Evolutionary conservation across 2,888 invertebrate species (phyloP), one percentile per base, ranked within the genome.

Genomic region (Drosophila eohydei): DNA sequence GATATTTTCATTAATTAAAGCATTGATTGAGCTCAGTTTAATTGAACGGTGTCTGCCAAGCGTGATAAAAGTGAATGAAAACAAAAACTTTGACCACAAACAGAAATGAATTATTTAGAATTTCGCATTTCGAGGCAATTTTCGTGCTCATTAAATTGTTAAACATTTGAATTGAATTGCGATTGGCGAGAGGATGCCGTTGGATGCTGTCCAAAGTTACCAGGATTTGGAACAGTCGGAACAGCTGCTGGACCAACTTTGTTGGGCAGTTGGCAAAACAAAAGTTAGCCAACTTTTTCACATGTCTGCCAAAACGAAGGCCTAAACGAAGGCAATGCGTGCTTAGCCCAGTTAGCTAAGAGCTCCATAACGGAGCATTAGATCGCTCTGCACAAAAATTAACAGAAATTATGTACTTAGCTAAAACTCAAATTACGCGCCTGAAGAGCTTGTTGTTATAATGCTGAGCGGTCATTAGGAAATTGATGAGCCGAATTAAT

Each of bases 401-500:
- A 88, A 83, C 83, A 58, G 52, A 75, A 83, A 80, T 83, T 77
- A 66, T 65, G 66, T 48, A 67, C 67, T 56, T 40, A 72, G 57
- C 16, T 8, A 9, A 14, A 55, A 36, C 56, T 63, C 58, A 55
- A 65, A 65, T 74, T 66, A 65, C 60, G 62, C 61, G 57, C 68
- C 59, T 79, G 65, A 84, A 82, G 69, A 80, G 88, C 77, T 83
- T 77, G 34, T 11, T 26, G 75, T 82, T 40, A 67, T 71, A 44
- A 58, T 50, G 41, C 63, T 66, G 71, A 66, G 64, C 61, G 55
- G 80, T 71, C 56, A 78, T 76, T 72, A 57, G 66, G 36, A 74
- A 71, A 86, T 80, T 83, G 78, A 84, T 86, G 86, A 65, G 74
- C 71, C 76, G 48, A 51, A 88, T 84, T 77, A 85, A 88, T 82